Conservation (phyloP, 2,888 invertebrate genomes). For the Scaptomyza parva region DNA sequence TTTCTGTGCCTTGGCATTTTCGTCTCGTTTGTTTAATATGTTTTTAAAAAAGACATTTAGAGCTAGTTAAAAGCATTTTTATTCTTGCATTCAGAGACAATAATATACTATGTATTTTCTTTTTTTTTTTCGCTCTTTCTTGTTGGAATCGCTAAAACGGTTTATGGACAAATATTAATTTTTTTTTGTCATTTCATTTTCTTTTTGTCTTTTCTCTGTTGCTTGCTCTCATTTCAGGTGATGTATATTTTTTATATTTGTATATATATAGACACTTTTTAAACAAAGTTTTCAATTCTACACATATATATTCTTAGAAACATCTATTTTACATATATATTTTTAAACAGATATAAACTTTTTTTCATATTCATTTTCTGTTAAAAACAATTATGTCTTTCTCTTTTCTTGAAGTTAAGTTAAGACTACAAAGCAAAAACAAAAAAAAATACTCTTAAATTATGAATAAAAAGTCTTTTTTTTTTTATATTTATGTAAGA, state of each 20-base stretch:
- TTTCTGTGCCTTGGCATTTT: too few species aligned
- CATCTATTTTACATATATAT: background rate
- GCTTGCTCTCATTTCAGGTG: background rate
- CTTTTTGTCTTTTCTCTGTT: background rate
- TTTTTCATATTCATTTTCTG: background rate
- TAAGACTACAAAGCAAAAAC: background rate
- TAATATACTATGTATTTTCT: too few species aligned
- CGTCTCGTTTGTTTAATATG: background rate
- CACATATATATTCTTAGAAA: background rate
- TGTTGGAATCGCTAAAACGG: background rate
- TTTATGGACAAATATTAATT: background rate
- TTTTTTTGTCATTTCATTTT: background rate
- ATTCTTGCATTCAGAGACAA: background rate
- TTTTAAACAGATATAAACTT: background rate
- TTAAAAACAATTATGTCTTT: background rate
- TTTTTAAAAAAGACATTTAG: background rate
- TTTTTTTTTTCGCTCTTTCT: background rate
- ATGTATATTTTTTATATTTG: background rate
- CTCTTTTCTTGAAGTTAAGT: background rate
- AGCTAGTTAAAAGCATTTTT: background rate
- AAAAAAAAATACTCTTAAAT: background rate
- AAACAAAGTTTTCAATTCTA: background rate
- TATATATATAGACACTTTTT: background rate
- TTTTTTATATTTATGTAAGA: constrained; percentile 42
- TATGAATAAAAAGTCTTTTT: constrained; percentile 16